Evolutionary conservation across 2,113 vertebrate species (phyloP).

Genomic region (Datnioides undecimradiatus): DNA sequence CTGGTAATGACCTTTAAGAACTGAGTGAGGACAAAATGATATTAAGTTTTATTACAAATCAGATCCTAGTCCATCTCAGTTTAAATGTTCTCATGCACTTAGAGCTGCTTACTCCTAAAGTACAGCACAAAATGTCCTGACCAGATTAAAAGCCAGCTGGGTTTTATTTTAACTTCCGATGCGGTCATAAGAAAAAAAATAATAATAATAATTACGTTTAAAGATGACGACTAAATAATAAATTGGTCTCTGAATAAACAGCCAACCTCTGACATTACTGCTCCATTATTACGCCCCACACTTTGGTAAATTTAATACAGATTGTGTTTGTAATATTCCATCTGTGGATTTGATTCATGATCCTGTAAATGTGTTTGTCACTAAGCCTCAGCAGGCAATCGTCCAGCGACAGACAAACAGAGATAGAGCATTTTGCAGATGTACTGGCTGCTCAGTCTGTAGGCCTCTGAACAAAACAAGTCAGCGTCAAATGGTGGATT

Average conservation of each 20-base stretch:
- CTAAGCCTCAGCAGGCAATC: background rate
- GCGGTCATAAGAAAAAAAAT: background rate
- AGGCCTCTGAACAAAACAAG: slow-evolving; percentile 3
- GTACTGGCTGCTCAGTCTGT: slow-evolving; percentile 1
- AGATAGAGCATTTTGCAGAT: slow-evolving; percentile 50
- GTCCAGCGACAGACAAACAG: slow-evolving; percentile 15
- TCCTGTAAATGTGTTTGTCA: slow-evolving; percentile 45
- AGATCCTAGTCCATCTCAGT: background rate
- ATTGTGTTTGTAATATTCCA: slow-evolving; percentile 36
- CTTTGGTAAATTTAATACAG: slow-evolving; percentile 15
- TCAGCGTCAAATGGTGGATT: background rate
- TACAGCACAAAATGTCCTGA: slow-evolving; percentile 1
- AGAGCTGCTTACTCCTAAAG: background rate
- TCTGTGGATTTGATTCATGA: slow-evolving; percentile 46
- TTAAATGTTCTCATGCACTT: background rate
- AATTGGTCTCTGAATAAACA: slow-evolving; percentile 10
- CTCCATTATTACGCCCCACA: background rate
- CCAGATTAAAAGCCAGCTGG: background rate
- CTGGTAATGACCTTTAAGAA: background rate
- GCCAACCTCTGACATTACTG: slow-evolving; percentile 3
- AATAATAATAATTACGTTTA: too few species aligned
- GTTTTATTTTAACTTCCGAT: background rate
- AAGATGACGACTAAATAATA: slow-evolving; percentile 4
- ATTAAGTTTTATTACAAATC: background rate
- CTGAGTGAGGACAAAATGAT: background rate